These are phyloP conservation scores for Galeopsomyia nigrocyanea DNA, from an alignment of 2,888 invertebrate genomes.

Conservation along the genomic window DNA sequence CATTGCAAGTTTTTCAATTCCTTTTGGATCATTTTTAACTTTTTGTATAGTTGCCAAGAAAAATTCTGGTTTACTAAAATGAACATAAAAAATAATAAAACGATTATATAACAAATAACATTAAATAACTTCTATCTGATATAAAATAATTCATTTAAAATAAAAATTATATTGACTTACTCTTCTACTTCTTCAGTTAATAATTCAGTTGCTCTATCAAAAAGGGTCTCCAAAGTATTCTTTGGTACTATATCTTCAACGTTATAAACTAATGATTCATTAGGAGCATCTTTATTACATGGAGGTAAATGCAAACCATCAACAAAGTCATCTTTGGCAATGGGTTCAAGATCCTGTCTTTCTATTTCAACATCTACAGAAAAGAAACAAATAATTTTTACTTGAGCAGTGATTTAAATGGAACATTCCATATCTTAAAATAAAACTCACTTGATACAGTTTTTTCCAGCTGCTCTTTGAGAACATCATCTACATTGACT, in stretches of 20 bases:
- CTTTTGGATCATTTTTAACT: conserved; percentile 49
- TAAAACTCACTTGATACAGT: conserved; percentile 69
- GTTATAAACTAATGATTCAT: conserved; percentile 61
- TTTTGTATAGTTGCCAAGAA: conserved; percentile 50
- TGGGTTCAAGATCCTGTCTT: conserved; percentile 49
- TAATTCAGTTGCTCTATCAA: conserved; percentile 51
- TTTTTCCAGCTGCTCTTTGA: conserved; percentile 72
- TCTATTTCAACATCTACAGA: conserved; percentile 54
- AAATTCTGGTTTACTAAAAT: conserved; percentile 55
- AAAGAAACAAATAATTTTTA: too few species aligned
- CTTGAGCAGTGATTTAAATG: too few species aligned
- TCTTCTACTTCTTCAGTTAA: conserved; percentile 50
- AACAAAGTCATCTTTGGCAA: conserved; percentile 49
- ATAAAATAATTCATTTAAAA: conserved; percentile 9
- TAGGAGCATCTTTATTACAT: conserved; percentile 62
- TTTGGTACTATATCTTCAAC: conserved; percentile 62
- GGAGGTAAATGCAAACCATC: conserved; percentile 52
- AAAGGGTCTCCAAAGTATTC: conserved; percentile 57
- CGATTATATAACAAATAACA: too few species aligned
- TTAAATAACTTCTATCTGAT: neutral
- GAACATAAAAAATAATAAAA: conserved; percentile 4
- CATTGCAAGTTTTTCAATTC: conserved; percentile 55
- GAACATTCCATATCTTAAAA: too few species aligned
- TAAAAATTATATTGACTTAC: conserved; percentile 49
- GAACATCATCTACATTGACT: conserved; percentile 72